Percentiles rank a stretch among this genome's conserved stretches.
These are phyloP conservation scores for Paratilapia polleni DNA, from an alignment of 2,113 vertebrate species.

Conservation along the genomic window DNA sequence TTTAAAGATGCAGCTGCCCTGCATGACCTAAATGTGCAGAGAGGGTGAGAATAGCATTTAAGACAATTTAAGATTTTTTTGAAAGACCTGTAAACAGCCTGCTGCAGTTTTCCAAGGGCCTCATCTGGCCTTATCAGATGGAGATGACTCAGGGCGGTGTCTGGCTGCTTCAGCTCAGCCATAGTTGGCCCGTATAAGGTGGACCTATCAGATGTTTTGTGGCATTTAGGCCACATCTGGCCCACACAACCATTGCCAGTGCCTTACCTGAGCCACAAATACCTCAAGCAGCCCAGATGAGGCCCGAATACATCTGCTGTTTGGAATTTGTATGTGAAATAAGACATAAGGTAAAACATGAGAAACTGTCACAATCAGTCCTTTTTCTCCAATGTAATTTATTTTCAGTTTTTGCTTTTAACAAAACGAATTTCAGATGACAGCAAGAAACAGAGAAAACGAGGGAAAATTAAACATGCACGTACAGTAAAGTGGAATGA, in stretches of 20 bases:
- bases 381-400: constrained; percentile 27
- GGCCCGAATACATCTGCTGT: background rate
- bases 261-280: background rate
- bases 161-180: rapidly evolving
- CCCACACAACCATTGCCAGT: background rate
- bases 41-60: background rate
- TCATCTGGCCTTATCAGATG: background rate
- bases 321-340: background rate
- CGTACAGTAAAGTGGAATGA: background rate
- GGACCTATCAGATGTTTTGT: background rate
- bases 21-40: background rate
- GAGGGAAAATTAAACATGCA: background rate
- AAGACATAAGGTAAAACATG: background rate
- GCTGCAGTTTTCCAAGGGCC: background rate
- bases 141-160: background rate
- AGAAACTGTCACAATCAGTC: background rate
- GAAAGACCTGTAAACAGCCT: background rate
- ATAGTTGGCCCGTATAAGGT: too few species aligned
- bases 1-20: too few species aligned
- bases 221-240: background rate
- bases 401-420: constrained; percentile 32
- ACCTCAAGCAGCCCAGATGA: background rate
- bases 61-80: too few species aligned
- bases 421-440: background rate
- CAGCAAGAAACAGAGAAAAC: background rate